phyloP scores from a whole-genome alignment of 2,113 vertebrate species.

The Menura novaehollandiae region DNA sequence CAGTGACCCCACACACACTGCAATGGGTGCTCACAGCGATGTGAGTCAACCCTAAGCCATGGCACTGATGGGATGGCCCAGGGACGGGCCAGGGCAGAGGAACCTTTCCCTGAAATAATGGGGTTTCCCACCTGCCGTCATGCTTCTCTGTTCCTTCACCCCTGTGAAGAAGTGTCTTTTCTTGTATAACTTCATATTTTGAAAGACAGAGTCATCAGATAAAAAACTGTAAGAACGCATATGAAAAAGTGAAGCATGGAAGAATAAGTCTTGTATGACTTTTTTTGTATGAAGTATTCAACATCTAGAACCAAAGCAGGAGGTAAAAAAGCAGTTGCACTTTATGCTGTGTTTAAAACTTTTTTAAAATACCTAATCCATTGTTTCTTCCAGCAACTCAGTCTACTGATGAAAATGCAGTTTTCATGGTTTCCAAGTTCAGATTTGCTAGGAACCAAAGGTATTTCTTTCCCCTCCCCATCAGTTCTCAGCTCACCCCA shows the following conservation, averaged over 20 bases:
- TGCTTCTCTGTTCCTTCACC: accelerated
- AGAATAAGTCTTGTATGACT: not conserved
- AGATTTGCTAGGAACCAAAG: not conserved
- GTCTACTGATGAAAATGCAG: not conserved
- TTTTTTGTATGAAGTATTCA: not conserved
- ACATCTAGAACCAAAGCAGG: not conserved
- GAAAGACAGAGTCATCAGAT: not conserved
- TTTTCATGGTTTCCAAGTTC: not conserved
- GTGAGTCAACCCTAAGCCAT: not conserved
- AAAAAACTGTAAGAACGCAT: not conserved
- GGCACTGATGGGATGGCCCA: not conserved
- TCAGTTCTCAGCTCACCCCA: not conserved
- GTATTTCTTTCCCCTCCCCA: not conserved
- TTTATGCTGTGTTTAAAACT: not conserved
- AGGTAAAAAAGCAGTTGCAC: not conserved
- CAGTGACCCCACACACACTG: not conserved
- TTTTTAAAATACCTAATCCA: not conserved
- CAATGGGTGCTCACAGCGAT: accelerated
- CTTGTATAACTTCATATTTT: not conserved
- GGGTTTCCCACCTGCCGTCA: not conserved
- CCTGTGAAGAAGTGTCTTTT: accelerated
- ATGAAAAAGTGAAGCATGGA: not conserved
- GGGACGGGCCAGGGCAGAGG: not conserved
- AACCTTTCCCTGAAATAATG: not conserved
- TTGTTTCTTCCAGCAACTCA: not conserved